Conservation (phyloP, 1,140 invertebrate genomes). For the Subanguina moxae region DNA sequence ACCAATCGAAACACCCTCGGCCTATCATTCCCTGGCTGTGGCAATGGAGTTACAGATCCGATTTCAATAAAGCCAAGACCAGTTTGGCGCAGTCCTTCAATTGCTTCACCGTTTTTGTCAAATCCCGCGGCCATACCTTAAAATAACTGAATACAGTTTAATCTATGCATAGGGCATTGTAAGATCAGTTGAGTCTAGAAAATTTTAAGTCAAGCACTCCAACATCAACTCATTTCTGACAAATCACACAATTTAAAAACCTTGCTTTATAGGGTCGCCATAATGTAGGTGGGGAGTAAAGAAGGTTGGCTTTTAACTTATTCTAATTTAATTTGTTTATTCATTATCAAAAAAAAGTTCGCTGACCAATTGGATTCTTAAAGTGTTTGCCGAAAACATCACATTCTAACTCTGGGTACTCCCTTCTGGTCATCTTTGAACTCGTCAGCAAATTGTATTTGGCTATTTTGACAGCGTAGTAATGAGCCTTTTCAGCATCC, state of each 20-base stretch:
- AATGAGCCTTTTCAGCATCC: slow-evolving; percentile 35
- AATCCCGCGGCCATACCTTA: slow-evolving; percentile 83
- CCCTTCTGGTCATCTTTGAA: slow-evolving; percentile 20
- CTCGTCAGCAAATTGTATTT: slow-evolving; percentile 23
- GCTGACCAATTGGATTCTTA: slow-evolving; percentile 37
- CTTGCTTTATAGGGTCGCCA: too few relatives aligned
- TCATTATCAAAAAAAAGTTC: too few relatives aligned
- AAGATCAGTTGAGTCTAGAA: too few relatives aligned
- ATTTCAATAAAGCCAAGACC: slow-evolving; percentile 96
- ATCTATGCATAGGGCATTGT: too few relatives aligned
- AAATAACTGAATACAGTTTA: slow-evolving; percentile 1
- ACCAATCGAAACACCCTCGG: slow-evolving; percentile 82
- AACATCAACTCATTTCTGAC: too few relatives aligned
- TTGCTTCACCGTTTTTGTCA: slow-evolving; percentile 90
- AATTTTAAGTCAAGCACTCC: too few relatives aligned
- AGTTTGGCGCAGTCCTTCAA: slow-evolving; percentile 73
- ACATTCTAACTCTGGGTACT: slow-evolving; percentile 29
- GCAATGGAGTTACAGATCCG: slow-evolving; percentile 79
- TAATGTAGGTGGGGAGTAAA: too few relatives aligned
- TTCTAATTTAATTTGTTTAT: too few relatives aligned
- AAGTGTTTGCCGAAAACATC: slow-evolving; percentile 31
- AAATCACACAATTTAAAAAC: too few relatives aligned
- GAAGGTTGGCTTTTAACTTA: too few relatives aligned
- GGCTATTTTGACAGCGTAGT: slow-evolving; percentile 17
- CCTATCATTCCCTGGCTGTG: slow-evolving; percentile 84